A percentile compares a stretch with the other conserved stretches of the same genome.
Conservation (phyloP, 2,888 invertebrate genomes). For the Mythimna lalbum region DNA sequence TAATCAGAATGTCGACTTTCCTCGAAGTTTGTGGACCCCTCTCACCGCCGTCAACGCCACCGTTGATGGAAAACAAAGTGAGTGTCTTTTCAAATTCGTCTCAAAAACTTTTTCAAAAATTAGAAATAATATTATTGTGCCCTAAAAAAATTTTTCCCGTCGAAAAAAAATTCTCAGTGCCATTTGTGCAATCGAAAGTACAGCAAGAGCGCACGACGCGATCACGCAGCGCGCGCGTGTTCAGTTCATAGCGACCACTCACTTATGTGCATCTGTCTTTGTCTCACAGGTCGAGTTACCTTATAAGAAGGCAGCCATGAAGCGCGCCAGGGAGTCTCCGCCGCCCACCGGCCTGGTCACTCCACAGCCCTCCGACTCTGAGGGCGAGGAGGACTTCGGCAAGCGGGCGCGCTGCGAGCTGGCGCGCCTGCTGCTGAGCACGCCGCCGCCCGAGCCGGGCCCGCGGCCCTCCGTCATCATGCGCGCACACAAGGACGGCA, state of each 20-base stretch:
- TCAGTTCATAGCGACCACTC: conserved; percentile 79
- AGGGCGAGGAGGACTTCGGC: conserved; percentile 92
- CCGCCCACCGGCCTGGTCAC: conserved; percentile 91
- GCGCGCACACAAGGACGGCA: conserved; percentile 95
- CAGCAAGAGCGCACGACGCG: conserved; percentile 75
- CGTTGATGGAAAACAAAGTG: conserved; percentile 91
- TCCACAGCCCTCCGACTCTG: conserved; percentile 96
- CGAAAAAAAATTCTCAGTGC: conserved; percentile 63
- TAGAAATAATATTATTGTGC: conserved; percentile 41
- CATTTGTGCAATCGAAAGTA: conserved; percentile 86
- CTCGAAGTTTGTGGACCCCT: conserved; percentile 90
- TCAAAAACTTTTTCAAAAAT: conserved; percentile 51
- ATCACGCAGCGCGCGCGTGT: conserved; percentile 87
- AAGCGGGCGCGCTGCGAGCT: conserved; percentile 88
- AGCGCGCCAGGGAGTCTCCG: conserved; percentile 80
- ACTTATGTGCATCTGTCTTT: conserved; percentile 85
- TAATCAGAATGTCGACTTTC: conserved; percentile 84
- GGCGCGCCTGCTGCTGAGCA: conserved; percentile 88
- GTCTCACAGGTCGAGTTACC: conserved; percentile 86
- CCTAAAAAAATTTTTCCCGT: conserved; percentile 22
- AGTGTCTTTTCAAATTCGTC: conserved; percentile 76
- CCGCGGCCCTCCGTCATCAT: conserved; percentile 94
- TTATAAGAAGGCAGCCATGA: conserved; percentile 83
- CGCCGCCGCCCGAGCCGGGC: conserved; percentile 90
- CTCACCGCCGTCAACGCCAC: conserved; percentile 94